These are phyloP conservation scores for Metopolophium dirhodum DNA, from an alignment of 1,140 invertebrate genomes.

Conservation along the genomic window DNA sequence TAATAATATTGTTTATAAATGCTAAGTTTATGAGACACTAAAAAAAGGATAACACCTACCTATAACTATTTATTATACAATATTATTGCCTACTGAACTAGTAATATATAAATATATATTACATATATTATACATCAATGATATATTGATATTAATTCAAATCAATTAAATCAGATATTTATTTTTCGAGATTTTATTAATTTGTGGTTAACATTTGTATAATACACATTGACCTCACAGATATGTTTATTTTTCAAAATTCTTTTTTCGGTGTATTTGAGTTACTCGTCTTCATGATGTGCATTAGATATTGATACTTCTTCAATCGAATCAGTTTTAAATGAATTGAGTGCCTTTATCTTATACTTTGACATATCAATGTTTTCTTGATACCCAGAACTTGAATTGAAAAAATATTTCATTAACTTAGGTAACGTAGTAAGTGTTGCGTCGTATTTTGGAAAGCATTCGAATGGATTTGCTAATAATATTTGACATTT, in stretches of 20 bases:
- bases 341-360: background rate
- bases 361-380: background rate
- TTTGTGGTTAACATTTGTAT: background rate
- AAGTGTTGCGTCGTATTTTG: background rate
- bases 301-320: background rate
- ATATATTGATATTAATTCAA: too few species aligned
- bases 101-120: background rate
- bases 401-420: background rate
- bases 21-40: too few species aligned
- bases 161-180: background rate
- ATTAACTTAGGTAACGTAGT: background rate
- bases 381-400: background rate
- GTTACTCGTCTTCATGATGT: background rate
- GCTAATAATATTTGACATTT: background rate
- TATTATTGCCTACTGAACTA: background rate
- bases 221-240: background rate
- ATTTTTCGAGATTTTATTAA: background rate
- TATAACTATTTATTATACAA: background rate
- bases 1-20: too few species aligned
- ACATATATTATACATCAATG: background rate
- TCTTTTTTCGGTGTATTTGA: background rate
- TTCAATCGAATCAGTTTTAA: background rate
- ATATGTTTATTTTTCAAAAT: background rate
- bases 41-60: too few species aligned
- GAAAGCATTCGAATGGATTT: background rate